Evolutionary conservation across 2,888 invertebrate genomes (phyloP), one percentile per base, ranked within the genome.

Genomic region (Harmothoe impar): DNA sequence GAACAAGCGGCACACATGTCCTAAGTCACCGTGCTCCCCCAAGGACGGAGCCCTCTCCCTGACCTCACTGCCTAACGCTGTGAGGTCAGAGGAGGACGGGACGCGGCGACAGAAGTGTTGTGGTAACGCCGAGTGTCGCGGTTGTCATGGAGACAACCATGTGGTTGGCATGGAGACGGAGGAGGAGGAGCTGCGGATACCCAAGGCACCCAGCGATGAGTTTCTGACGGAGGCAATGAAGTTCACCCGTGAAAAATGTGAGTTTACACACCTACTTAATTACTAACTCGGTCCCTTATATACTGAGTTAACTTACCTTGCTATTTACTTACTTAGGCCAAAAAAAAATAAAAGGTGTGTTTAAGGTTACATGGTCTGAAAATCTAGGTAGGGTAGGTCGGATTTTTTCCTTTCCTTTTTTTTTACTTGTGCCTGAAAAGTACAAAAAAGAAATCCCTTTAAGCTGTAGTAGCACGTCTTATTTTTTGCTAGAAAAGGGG

Each of bases 181-280:
- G 54, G 56, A 54, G 56, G 84, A 84, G n/a, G 84, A 51, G 43
- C 10, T 54, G 86, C 0, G 54, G n/a, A 86, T 86, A 86, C 86
- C 86, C 10, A 86, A 86, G 52, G 86, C 86, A 25, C 86, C 86
- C 12, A 86, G 86, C 56, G 86, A 86, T 54, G 86, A 86, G 86
- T 86, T 86, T 56, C 86, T 86, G 15, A 86, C 86, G 25, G 89
- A 68, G 29, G 89, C 77, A 23, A 51, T 77, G 72, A 89, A 89
- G 52, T 89, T 68, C 89, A 89, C 89, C 35, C 43, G 77, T 23
- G 89, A 89, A 25, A 89, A 89, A 89, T 52, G 89, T 89, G 29
- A 89, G 89, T 89, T 23, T 25, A n/a, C n/a, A n/a, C n/a, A 62
- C 1, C 29, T 54, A n/a, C n/a, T 51, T 25, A n/a, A n/a, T n/a